Conservation (phyloP, 30 jellyfish, hydroid and myxozoan species). For the Aurelia coerulea region DNA sequence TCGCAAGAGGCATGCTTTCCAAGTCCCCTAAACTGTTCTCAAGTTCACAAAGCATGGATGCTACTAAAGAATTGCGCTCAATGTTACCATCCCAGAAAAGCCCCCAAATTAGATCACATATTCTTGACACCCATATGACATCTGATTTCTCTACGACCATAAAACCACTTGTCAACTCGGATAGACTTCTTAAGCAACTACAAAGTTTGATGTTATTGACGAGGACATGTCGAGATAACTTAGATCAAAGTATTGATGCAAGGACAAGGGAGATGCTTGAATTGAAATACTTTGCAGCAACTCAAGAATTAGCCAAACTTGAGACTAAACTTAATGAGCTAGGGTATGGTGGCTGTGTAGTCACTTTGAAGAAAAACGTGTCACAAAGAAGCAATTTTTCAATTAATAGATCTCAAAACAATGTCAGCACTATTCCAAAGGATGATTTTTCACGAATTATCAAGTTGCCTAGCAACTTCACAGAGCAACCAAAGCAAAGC, state of each 20-base stretch:
- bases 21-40: background rate
- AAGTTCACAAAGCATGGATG: background rate
- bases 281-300: constrained; percentile 35
- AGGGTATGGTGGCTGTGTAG: constrained; percentile 19
- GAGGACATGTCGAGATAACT: constrained; percentile 18
- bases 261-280: constrained; percentile 12
- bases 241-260: constrained; percentile 36
- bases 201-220: background rate
- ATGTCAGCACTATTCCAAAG: too few species aligned
- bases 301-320: constrained; percentile 13
- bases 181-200: background rate
- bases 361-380: background rate
- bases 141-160: background rate
- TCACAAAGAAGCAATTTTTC: background rate
- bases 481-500: too few species aligned
- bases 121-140: background rate
- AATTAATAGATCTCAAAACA: too few species aligned
- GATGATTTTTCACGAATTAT: too few species aligned
- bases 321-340: constrained; percentile 30
- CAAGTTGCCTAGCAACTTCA: too few species aligned
- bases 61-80: background rate
- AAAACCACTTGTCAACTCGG: background rate
- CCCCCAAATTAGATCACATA: background rate
- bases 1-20: background rate
- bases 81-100: background rate